Conservation (phyloP, 2,888 invertebrate species). For the Leucophora obtusa region DNA sequence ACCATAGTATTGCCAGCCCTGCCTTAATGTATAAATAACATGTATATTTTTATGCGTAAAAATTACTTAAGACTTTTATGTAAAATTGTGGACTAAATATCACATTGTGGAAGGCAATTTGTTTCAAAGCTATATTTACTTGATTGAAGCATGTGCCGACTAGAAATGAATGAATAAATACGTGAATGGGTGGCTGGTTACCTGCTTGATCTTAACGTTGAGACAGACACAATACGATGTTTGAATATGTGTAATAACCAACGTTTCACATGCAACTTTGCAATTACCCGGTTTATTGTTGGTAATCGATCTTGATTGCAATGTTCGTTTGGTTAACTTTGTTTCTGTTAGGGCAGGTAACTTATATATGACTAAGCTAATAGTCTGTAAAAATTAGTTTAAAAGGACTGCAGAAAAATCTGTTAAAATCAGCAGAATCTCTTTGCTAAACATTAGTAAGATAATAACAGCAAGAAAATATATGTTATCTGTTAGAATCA, state of each 20-base stretch:
- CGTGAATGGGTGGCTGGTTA: constrained; percentile 7
- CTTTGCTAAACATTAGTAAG: too few relatives aligned
- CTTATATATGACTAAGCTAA: too few relatives aligned
- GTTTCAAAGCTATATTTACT: constrained; percentile 45
- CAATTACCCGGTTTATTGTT: constrained; percentile 64
- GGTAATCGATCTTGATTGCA: constrained; percentile 64
- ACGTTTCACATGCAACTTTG: constrained; percentile 51
- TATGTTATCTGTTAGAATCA: too few relatives aligned
- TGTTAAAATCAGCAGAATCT: too few relatives aligned
- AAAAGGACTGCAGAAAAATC: too few relatives aligned
- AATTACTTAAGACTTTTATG: constrained; percentile 43
- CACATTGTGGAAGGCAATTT: constrained; percentile 48
- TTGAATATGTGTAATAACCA: not conserved
- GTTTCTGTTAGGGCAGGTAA: too few relatives aligned
- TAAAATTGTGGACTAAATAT: constrained; percentile 37
- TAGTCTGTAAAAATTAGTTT: too few relatives aligned
- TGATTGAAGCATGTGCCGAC: constrained; percentile 51
- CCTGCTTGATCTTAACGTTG: not conserved
- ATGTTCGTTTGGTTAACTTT: constrained; percentile 12
- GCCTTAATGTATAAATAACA: too few relatives aligned
- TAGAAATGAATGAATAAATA: not conserved
- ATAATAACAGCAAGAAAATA: too few relatives aligned
- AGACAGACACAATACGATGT: not conserved
- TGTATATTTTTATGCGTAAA: constrained; percentile 36
- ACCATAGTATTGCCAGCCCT: too few relatives aligned